Evolutionary conservation across 2,113 vertebrate species (phyloP).

Genomic region (Sterna hirundo): DNA sequence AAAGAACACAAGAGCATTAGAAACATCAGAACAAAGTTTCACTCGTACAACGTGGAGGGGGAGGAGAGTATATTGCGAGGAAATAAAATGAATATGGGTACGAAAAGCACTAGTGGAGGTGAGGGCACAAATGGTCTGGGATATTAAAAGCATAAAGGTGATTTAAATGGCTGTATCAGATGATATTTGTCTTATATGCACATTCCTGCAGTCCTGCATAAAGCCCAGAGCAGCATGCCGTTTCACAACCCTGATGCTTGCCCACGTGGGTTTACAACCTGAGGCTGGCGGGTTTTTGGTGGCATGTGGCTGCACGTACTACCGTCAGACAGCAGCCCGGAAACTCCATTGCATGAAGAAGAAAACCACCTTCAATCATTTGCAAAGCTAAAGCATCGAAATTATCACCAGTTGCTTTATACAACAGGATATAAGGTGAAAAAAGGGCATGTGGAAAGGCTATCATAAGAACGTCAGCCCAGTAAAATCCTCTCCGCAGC

Average conservation of each 20-base stretch:
- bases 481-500: neutral
- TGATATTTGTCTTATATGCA: neutral
- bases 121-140: neutral
- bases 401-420: neutral
- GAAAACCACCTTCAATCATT: neutral
- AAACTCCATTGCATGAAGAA: neutral
- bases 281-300: neutral
- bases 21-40: neutral
- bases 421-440: neutral
- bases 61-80: neutral
- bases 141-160: neutral
- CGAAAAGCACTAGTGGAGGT: neutral
- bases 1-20: neutral
- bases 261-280: neutral
- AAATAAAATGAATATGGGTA: neutral
- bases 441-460: neutral
- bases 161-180: neutral
- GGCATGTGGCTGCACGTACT: neutral
- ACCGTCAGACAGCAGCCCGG: neutral
- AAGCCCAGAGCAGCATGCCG: neutral
- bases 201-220: neutral
- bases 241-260: neutral
- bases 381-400: slow-evolving; percentile 32
- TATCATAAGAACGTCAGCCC: neutral
- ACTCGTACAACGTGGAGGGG: neutral